Evolutionary conservation across 2,888 invertebrate genomes (phyloP), one percentile per base, ranked within the genome.

Genomic region (Lasioglossum calceatum): DNA sequence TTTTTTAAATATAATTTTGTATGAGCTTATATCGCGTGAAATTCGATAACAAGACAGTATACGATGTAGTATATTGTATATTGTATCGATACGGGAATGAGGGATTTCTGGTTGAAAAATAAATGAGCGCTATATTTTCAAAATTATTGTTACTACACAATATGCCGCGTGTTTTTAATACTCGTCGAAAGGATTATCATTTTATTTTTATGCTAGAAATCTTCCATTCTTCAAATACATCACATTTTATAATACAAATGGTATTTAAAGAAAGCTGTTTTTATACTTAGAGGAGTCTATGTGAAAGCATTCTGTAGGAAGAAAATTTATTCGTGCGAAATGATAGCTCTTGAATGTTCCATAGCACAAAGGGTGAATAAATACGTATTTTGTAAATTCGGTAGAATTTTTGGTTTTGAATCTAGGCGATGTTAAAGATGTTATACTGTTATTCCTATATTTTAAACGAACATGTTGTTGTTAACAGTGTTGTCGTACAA

Each of bases 381-480:
- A 82, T 71, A 82, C 19, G 36, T 75, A 81, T 83, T 81, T 75
- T 81, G 67, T 83, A 78, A 82, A 64, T 47, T 47, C 27, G 44
- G 39, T 47, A 71, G 42, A 39, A 83, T 47, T 67, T 78, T 73
- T 72, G 73, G 70, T 81, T 83, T 16, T 32, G 64, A 73, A 77
- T 83, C 42, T 77, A 71, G 44, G 16, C 64, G n/a, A 36, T 80
- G 81, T 82, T 82, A 80, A 72, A 73, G 47, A 58, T 82, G 39
- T 76, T 81, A 4, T 70, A 83, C 39, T 50, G 47, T 83, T 82
- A 79, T 79, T 82, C n/a, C 58, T 61, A 83, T 72, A 82, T 78
- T 78, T 79, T 84, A 74, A 58, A 70, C 36, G 27, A 83, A 54
- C 54, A 83, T 27, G 36, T 79, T 79, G 71, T 77, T 84, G 85